Base-by-base conservation (phyloP, 2,797 vertebrate species). In the Helostoma temminkii region DNA sequence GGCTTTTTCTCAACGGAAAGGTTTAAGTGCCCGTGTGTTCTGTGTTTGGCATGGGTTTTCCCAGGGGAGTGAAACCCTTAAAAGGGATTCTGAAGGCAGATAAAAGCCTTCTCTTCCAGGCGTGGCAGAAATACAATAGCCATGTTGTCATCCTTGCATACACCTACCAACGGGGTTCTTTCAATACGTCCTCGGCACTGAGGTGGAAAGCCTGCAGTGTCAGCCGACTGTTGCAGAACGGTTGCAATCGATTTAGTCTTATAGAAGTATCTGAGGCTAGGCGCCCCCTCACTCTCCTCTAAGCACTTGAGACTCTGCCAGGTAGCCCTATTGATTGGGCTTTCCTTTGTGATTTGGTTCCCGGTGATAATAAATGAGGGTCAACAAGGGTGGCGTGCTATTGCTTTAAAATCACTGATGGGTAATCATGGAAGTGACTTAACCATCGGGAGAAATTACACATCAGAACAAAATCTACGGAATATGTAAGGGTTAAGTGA, bases 61-160 rank as follows among this genome's bases (percentile, higher is more conserved):
- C 79, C 83, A 3, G 24, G 76, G 75, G 90, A 87, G 76, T 65
- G 60, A 81, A 81, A 66, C 68, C 73, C 80, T 91, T 91, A 88
- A 87, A 89, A 83, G 68, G 83, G 84, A 81, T 86, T 91, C 42
- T 86, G 78, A 89, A 82, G 46, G 82, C 73, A 86, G 89, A 90
- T 89, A 88, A 92, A 90, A 91, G 86, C 80, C 74, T 66, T 74
- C 76, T 71, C 73, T 71, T 79, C 66, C 68, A 80, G 71, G 21
- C 57, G 81, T 83, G 83, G 86, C 89, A 92, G 85, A 77, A 92
- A 92, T 89, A 91, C 89, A 93, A 91, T 89, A 82, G 82, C 55
- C 55, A 66, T 83, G 84, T 80, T 89, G 89, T 90, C 87, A 86
- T 89, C 80, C 75, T 78, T 64, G 76, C 82, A 60, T 77, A 85